These are phyloP conservation scores for Drosophila pallidifrons DNA, from an alignment of 1,140 invertebrate genomes.

Conservation along the genomic window DNA sequence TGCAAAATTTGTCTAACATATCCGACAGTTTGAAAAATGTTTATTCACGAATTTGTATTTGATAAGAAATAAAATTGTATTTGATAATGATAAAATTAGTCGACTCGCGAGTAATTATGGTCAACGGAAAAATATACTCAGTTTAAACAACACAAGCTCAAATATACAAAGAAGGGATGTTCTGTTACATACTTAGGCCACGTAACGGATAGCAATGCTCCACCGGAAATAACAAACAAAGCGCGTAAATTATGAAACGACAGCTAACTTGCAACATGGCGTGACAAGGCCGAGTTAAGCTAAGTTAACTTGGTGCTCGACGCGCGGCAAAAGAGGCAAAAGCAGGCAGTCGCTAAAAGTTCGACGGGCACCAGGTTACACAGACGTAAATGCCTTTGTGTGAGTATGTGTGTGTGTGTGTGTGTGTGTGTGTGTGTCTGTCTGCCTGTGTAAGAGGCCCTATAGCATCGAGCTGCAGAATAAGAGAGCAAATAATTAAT, in stretches of 20 bases:
- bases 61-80: too few relatives aligned
- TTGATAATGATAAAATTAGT: too few relatives aligned
- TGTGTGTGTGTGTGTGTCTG: slow-evolving; percentile 34
- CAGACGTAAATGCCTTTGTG: slow-evolving; percentile 52
- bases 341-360: slow-evolving; percentile 8
- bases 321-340: not conserved
- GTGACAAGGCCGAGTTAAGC: slow-evolving; percentile 68
- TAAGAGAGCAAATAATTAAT: slow-evolving; percentile 75
- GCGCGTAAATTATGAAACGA: slow-evolving; percentile 81
- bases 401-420: slow-evolving; percentile 6
- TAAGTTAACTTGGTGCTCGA: slow-evolving; percentile 40
- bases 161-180: slow-evolving; percentile 24
- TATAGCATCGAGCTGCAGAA: slow-evolving; percentile 29
- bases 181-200: not conserved
- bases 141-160: slow-evolving; percentile 42
- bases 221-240: slow-evolving; percentile 80
- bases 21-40: too few relatives aligned
- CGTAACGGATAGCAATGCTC: slow-evolving; percentile 17
- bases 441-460: too few relatives aligned
- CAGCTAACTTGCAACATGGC: slow-evolving; percentile 74
- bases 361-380: slow-evolving; percentile 52
- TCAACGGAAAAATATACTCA: slow-evolving; percentile 44
- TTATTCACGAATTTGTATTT: too few relatives aligned
- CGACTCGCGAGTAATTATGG: slow-evolving; percentile 47
- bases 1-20: too few relatives aligned